These are phyloP conservation scores for Helicolenus hilgendorfi DNA, from an alignment of 2,797 vertebrate species.

Conservation along the genomic window DNA sequence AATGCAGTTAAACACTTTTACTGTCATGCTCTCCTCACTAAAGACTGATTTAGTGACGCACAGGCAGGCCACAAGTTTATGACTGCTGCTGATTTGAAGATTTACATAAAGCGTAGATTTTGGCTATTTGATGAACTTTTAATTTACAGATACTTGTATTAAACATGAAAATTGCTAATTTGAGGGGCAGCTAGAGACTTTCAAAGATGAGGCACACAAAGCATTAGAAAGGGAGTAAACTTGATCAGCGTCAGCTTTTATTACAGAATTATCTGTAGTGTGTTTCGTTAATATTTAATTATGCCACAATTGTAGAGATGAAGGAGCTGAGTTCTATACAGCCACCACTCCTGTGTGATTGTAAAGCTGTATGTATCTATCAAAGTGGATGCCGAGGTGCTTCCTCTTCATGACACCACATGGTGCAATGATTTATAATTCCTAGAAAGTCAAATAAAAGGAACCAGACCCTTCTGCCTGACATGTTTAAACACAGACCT, in stretches of 20 bases:
- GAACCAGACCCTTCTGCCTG: neutral
- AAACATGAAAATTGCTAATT: neutral
- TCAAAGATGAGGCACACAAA: neutral
- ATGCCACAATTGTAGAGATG: neutral
- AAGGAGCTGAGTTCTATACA: neutral
- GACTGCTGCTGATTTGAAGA: neutral
- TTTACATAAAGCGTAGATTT: neutral
- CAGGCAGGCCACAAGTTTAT: neutral
- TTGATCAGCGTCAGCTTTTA: neutral
- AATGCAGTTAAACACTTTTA: conserved; percentile 38
- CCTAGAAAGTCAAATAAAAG: neutral
- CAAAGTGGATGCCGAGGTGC: neutral
- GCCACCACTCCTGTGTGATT: neutral
- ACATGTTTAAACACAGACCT: neutral
- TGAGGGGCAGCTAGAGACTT: neutral
- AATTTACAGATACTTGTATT: neutral
- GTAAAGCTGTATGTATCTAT: neutral
- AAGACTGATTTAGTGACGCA: neutral
- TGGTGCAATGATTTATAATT: neutral
- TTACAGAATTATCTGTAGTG: neutral
- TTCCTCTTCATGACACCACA: neutral
- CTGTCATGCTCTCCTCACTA: conserved; percentile 21
- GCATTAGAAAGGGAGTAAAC: neutral
- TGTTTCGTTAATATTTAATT: neutral
- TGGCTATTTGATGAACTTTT: neutral